Conservation (phyloP, 2,888 invertebrate species). For the Formica aserva region DNA sequence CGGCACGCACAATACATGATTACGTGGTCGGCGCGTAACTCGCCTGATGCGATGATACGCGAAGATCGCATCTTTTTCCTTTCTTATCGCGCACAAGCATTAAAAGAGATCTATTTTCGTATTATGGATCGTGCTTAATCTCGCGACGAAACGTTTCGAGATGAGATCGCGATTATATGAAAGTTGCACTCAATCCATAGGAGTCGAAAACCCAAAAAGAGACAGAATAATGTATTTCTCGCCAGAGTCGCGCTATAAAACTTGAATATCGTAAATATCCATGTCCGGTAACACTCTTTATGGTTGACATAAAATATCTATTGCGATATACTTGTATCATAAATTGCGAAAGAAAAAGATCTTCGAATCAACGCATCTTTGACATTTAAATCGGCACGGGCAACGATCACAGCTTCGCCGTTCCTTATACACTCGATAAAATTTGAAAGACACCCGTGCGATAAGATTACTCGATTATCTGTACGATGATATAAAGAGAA, state of each 20-base stretch:
- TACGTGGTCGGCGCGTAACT: conserved; percentile 32
- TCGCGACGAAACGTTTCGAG: background rate
- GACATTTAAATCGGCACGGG: background rate
- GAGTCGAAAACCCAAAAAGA: background rate
- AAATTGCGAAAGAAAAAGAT: background rate
- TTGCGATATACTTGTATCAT: background rate
- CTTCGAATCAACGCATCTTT: background rate
- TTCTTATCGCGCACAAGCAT: background rate
- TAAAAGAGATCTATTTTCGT: background rate
- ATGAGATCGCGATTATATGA: background rate
- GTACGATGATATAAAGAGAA: background rate
- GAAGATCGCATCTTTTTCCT: background rate
- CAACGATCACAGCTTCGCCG: background rate
- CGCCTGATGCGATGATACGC: conserved; percentile 22
- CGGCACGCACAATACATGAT: conserved; percentile 33
- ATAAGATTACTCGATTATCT: conserved; percentile 45
- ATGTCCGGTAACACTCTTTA: background rate
- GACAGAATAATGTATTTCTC: background rate
- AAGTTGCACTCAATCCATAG: background rate
- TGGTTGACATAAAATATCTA: background rate
- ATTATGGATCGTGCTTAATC: background rate
- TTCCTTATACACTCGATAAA: background rate
- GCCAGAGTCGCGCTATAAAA: background rate
- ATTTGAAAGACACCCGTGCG: background rate
- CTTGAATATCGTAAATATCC: background rate